These are phyloP conservation scores for Chlorodrepanis virens DNA, from an alignment of 2,113 vertebrate species.

Conservation along the genomic window DNA sequence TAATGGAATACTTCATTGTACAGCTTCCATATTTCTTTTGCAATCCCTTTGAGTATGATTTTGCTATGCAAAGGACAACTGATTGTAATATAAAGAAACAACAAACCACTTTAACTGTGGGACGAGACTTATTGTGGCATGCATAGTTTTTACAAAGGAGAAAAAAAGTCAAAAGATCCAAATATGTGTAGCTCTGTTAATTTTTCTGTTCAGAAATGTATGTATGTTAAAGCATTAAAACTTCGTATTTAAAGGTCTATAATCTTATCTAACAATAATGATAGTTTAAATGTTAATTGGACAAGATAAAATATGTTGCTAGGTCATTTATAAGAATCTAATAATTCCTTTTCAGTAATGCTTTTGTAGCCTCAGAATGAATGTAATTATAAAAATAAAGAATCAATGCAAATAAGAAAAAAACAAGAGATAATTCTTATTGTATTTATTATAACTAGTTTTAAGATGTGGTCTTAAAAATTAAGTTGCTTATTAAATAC, in stretches of 20 bases:
- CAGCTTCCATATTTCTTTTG: neutral
- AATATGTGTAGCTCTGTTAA: neutral
- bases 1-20: neutral
- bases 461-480: neutral
- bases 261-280: conserved; percentile 50
- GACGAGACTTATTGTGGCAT: neutral
- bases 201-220: neutral
- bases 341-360: conserved; percentile 16
- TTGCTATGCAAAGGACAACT: neutral
- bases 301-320: neutral
- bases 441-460: neutral
- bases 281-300: conserved; percentile 29
- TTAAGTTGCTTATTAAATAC: neutral
- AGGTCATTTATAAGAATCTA: neutral
- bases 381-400: conserved; percentile 19
- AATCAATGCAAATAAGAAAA: conserved; percentile 7
- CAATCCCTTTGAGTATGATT: neutral
- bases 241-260: conserved; percentile 44
- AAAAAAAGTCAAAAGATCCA: neutral
- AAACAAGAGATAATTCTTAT: neutral
- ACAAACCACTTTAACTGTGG: neutral
- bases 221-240: conserved; percentile 33
- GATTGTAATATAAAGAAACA: neutral
- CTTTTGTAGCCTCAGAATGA: conserved; percentile 2
- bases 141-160: neutral